A percentile compares a stretch with the other conserved stretches of the same genome.
Conservation (phyloP, 2,113 vertebrate species). For the Oryctolagus cuniculus region DNA sequence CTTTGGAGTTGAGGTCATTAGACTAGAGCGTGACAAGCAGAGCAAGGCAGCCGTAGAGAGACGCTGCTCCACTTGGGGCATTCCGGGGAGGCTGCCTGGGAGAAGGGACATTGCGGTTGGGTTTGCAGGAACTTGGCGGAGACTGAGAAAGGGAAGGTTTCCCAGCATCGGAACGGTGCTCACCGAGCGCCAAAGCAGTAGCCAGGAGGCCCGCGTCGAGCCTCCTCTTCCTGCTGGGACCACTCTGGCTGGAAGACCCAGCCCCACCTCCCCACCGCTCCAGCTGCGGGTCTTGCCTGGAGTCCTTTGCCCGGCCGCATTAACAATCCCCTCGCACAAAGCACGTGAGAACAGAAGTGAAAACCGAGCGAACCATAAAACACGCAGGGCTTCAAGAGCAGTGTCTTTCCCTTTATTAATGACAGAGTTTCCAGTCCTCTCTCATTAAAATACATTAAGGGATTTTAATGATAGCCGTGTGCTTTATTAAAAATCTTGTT, state of each 20-base stretch:
- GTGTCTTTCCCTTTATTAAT: background rate
- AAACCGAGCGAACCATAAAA: background rate
- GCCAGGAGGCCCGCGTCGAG: too few relatives aligned
- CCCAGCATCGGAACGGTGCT: too few relatives aligned
- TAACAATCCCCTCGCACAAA: background rate
- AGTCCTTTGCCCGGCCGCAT: background rate
- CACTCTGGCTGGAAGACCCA: background rate
- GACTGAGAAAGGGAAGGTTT: background rate
- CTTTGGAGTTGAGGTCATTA: background rate
- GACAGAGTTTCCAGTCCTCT: background rate
- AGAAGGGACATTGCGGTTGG: background rate
- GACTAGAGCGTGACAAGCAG: background rate
- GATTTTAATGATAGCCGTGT: background rate
- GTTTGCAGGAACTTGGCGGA: background rate
- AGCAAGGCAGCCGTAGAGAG: background rate
- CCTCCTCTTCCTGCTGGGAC: accelerated
- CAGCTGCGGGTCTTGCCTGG: background rate
- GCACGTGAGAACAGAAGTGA: background rate
- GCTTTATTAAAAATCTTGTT: background rate
- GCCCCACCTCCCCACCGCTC: background rate
- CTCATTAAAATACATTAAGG: background rate
- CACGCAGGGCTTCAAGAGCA: background rate
- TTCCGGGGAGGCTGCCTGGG: background rate
- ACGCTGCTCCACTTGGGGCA: background rate
- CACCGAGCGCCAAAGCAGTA: too few relatives aligned